A percentile compares a stretch with the other conserved stretches of the same genome.
These are phyloP conservation scores for Drosophila fungiperda DNA, from an alignment of 2,888 invertebrate species.

Conservation along the genomic window DNA sequence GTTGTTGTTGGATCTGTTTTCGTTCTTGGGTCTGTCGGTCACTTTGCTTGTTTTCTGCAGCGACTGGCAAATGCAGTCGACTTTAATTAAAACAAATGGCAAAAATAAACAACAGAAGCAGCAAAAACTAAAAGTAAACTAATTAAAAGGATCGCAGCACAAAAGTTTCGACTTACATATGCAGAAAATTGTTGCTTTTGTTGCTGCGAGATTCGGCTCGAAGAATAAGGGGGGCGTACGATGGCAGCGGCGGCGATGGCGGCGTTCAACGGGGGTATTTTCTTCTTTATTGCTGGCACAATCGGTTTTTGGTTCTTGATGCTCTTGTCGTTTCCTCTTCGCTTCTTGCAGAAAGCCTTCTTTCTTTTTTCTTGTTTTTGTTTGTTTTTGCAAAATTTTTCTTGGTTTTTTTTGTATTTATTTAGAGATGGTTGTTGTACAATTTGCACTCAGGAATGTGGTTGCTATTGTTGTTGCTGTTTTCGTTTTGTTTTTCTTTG, in stretches of 20 bases:
- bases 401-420: conserved; percentile 37
- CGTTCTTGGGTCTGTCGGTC: conserved; percentile 2
- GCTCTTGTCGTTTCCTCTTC: conserved; percentile 9
- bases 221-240: conserved; percentile 3
- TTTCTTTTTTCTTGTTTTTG: conserved; percentile 15
- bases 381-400: conserved; percentile 5
- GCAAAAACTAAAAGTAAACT: conserved; percentile 67
- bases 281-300: conserved; percentile 17
- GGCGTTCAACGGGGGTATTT: conserved; percentile 15
- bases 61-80: conserved; percentile 54
- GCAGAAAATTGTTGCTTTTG: conserved; percentile 65
- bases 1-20: background rate
- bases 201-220: conserved; percentile 21
- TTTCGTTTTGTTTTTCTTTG: conserved; percentile 37
- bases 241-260: background rate
- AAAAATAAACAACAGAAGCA: conserved; percentile 64
- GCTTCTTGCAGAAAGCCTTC: conserved; percentile 35
- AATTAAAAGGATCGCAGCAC: conserved; percentile 70
- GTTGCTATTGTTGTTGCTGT: conserved; percentile 30
- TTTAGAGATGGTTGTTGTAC: conserved; percentile 47
- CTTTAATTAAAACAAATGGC: conserved; percentile 73
- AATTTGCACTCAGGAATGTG: conserved; percentile 59
- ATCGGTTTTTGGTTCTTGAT: conserved; percentile 6
- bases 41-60: conserved; percentile 38
- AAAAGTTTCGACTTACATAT: conserved; percentile 72